Base-by-base conservation (phyloP, 2,113 vertebrate species). In the Calyptommatus sinebrachiatus region DNA sequence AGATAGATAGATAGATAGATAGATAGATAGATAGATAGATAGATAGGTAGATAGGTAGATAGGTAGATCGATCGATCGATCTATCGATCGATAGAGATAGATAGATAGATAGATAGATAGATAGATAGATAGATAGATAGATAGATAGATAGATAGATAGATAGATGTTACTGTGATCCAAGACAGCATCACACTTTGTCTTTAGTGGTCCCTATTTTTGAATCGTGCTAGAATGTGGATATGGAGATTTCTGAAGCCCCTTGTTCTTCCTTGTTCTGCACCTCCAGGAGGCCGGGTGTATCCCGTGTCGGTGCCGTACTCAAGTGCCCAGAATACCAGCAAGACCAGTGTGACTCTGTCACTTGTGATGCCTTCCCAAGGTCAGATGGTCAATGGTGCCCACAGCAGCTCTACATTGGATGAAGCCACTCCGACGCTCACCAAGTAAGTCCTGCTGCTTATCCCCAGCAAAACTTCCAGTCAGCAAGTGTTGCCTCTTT, bases 311-410 rank as follows among this genome's bases (percentile, higher is more conserved):
- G 97, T 99, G 89, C 98, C 98, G 0, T 99, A 99, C 94, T 98
- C 97, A 46, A 98, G 96, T 85, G 94, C 94, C 88, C 98, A 98
- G 93, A 98, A 96, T 93, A 99, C 98, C 87, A 99, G 98, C 92
- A 99, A 99, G 92, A 99, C 98, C 16, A 99, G 98, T 0, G 98
- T 99, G 83, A 99, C 97, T 0, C 95, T 99, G 22, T 99, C 98
- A 7, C 94, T 99, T 82, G 98, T 99, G 80, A 99, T 99, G 98
- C 98, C 98, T 71, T 98, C 97, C 5, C 97, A 98, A 83, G 95
- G 96, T 41, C 97, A 97, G 77, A 97, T 99, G 92, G 97, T 99
- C 90, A 99, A 99, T 0, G 98, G 98, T 60, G 97, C 97, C 83
- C 97, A 97, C 95, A 98, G 96, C 0, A 96, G 96, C 18, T 97